Evolutionary conservation across 2,113 vertebrate genomes (phyloP).

Genomic region (Phyllostomus discolor): DNA sequence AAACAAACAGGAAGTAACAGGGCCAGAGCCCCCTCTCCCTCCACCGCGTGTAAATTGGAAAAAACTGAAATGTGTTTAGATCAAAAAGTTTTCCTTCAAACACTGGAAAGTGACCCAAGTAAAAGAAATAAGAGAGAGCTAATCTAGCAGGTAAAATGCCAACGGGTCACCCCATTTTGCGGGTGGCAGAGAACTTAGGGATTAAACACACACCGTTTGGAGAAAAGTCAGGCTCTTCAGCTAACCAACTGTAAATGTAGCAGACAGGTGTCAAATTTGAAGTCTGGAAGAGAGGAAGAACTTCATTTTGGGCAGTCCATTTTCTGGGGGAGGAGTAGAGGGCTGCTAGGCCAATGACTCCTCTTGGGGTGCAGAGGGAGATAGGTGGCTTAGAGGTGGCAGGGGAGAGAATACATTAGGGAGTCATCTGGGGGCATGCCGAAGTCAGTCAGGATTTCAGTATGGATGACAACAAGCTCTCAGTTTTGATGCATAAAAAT

Average conservation of each 20-base stretch:
- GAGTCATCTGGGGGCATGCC: not conserved
- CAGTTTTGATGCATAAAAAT: not conserved
- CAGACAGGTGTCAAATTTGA: not conserved
- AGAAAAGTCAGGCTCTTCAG: not conserved
- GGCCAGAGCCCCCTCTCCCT: conserved; percentile 58
- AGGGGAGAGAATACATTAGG: not conserved
- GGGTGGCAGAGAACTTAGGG: not conserved
- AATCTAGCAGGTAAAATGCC: conserved; percentile 27
- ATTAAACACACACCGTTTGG: not conserved
- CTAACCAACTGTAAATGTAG: not conserved
- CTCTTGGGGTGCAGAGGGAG: not conserved
- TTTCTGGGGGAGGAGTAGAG: not conserved
- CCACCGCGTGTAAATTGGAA: not conserved
- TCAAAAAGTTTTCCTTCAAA: conserved; percentile 63
- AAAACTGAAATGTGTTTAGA: conserved; percentile 19
- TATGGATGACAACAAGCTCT: not conserved
- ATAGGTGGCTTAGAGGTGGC: not conserved
- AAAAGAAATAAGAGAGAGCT: conserved; percentile 13
- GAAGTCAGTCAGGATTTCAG: not conserved
- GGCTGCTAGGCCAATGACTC: not conserved
- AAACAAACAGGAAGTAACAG: conserved; percentile 67
- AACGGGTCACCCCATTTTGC: not conserved
- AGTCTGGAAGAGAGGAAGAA: not conserved
- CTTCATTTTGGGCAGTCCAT: not conserved
- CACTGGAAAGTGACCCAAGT: conserved; percentile 34